phyloP scores from a whole-genome alignment of 1,140 invertebrate species.

The Drosophila mojavensis region DNA sequence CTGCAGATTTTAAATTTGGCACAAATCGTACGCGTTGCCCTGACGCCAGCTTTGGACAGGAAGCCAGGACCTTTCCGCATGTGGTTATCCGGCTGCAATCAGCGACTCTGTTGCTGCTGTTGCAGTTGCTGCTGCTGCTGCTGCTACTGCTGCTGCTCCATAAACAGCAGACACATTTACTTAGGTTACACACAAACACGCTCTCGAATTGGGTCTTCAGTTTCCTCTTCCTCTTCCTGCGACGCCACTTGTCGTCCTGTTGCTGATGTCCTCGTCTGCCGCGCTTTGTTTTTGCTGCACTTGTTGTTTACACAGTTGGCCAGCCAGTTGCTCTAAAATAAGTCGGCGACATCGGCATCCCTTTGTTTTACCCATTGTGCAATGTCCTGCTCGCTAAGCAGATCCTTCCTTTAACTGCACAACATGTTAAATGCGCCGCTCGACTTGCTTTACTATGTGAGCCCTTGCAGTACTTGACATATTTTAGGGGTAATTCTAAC shows the following conservation, averaged over 20 bases:
- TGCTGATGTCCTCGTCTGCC: slow-evolving; percentile 13
- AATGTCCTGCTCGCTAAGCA: slow-evolving; percentile 32
- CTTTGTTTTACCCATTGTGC: slow-evolving; percentile 41
- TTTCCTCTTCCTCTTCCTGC: slow-evolving; percentile 46
- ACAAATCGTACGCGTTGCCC: slow-evolving; percentile 54
- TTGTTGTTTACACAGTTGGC: slow-evolving; percentile 60
- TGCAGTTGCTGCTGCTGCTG: too few species aligned
- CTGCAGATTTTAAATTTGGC: slow-evolving; percentile 11
- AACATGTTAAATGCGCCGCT: background rate
- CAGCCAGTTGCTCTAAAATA: slow-evolving; percentile 9
- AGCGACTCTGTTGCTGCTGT: slow-evolving; percentile 1
- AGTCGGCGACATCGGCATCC: slow-evolving; percentile 7
- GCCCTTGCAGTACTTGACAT: slow-evolving; percentile 7
- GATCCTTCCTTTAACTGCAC: background rate
- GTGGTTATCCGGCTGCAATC: background rate
- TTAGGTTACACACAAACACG: slow-evolving; percentile 32
- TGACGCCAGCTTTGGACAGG: slow-evolving; percentile 40
- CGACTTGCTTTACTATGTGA: slow-evolving; percentile 10
- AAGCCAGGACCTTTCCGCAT: slow-evolving; percentile 33
- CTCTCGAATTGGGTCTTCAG: slow-evolving; percentile 48
- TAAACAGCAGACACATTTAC: slow-evolving; percentile 16
- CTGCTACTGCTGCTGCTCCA: background rate
- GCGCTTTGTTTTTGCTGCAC: slow-evolving; percentile 42
- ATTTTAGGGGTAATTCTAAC: slow-evolving; percentile 14
- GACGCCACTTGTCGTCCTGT: slow-evolving; percentile 52